A percentile compares a stretch with the other conserved stretches of the same genome.
Evolutionary conservation across 2,888 invertebrate genomes (phyloP).

Genomic region (Caenorhabditis virilis): DNA sequence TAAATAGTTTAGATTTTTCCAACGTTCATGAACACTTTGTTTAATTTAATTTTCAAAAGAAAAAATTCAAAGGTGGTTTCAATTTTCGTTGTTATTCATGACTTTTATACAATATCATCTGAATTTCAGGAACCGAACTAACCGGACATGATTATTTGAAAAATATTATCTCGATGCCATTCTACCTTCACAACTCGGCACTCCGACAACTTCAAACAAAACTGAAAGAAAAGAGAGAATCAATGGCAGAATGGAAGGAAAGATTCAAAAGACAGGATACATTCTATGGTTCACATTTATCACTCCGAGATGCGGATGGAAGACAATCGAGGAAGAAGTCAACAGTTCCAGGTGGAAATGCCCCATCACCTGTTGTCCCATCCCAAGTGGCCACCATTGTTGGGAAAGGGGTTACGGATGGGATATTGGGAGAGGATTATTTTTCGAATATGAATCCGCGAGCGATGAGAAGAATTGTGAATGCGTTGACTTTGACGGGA

Average conservation of each 20-base stretch:
- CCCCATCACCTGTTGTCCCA: no score
- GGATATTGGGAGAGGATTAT: slow-evolving; percentile 86
- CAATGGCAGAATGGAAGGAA: slow-evolving; percentile 59
- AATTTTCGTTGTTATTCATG: no score
- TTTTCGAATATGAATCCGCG: slow-evolving; percentile 98
- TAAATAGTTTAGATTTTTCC: neutral
- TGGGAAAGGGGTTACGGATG: slow-evolving; percentile 25
- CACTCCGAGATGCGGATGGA: slow-evolving; percentile 48
- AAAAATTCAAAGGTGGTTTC: no score
- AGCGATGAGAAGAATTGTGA: slow-evolving; percentile 77
- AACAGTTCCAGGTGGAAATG: slow-evolving; percentile 23
- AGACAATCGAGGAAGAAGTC: slow-evolving; percentile 40
- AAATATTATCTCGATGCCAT: slow-evolving; percentile 95
- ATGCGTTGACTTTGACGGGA: slow-evolving; percentile 64
- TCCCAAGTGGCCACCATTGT: no score
- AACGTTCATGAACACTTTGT: no score
- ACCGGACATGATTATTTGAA: slow-evolving; percentile 68
- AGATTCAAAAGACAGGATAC: slow-evolving; percentile 60
- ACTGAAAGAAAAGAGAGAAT: slow-evolving; percentile 53
- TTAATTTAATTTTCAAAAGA: no score
- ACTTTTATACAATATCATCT: no score
- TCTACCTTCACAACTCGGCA: slow-evolving; percentile 95
- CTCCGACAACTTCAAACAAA: slow-evolving; percentile 73
- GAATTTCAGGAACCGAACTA: slow-evolving; percentile 56
- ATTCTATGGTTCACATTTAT: slow-evolving; percentile 60